phyloP scores from a whole-genome alignment of 2,888 invertebrate species.

The Epicampocera succincta region DNA sequence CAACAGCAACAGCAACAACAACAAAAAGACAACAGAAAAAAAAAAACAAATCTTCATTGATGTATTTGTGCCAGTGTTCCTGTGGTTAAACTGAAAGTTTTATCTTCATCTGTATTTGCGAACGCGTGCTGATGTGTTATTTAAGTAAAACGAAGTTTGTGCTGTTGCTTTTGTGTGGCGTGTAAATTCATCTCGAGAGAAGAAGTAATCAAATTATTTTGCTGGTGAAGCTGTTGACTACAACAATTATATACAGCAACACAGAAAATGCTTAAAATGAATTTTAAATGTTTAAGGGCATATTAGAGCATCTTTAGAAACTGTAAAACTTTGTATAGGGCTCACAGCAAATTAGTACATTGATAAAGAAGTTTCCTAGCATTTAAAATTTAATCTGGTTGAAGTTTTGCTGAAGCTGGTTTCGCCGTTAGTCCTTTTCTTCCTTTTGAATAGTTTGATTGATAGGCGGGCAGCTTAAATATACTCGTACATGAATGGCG shows the following conservation, averaged over 20 bases:
- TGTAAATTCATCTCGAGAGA: slow-evolving; percentile 75
- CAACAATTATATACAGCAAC: slow-evolving; percentile 15
- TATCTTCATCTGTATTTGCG: slow-evolving; percentile 7
- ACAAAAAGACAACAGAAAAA: background rate
- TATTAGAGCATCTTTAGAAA: background rate
- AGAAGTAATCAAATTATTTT: slow-evolving; percentile 70
- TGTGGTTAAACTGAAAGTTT: slow-evolving; percentile 2
- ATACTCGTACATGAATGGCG: no score
- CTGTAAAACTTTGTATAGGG: background rate
- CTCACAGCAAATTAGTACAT: background rate
- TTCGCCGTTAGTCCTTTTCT: no score
- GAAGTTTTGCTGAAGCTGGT: no score
- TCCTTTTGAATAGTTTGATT: no score
- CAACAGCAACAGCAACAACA: background rate
- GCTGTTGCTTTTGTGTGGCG: slow-evolving; percentile 35
- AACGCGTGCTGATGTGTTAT: background rate
- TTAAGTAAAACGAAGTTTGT: slow-evolving; percentile 20
- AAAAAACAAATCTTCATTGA: background rate
- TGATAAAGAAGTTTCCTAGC: no score
- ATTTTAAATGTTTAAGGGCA: slow-evolving; percentile 13
- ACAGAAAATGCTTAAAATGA: background rate
- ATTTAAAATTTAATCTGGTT: no score
- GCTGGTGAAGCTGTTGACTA: slow-evolving; percentile 52
- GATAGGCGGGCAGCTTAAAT: no score
- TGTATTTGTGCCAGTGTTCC: background rate